Evolutionary conservation across 2,113 vertebrate species (phyloP).

Genomic region (Tiliqua scincoides): DNA sequence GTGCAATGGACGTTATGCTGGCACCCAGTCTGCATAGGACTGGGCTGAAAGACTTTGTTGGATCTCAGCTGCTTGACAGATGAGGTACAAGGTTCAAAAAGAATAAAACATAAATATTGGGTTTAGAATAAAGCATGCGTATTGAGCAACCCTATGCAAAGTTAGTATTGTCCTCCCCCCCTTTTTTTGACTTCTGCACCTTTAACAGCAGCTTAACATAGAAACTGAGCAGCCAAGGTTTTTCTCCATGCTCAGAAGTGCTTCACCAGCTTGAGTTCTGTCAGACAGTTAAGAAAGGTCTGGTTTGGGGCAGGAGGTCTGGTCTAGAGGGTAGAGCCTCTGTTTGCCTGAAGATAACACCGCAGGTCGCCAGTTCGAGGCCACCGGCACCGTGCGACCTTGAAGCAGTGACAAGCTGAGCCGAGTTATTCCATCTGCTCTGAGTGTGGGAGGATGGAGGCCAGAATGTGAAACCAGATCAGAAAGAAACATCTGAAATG

Average conservation of each 20-base stretch:
- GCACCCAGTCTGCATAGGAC: no score
- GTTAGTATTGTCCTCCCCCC: background rate
- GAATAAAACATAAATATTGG: background rate
- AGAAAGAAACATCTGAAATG: no score
- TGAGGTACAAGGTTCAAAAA: background rate
- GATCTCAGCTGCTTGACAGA: background rate
- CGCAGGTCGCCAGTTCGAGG: no score
- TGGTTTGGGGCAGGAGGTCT: no score
- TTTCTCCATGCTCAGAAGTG: background rate
- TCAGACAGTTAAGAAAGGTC: background rate
- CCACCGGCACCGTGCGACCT: no score
- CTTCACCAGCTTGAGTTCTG: background rate
- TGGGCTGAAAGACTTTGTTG: background rate
- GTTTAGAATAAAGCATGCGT: background rate
- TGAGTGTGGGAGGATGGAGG: no score
- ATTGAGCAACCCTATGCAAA: background rate
- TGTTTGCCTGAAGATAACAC: no score
- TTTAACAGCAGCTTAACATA: background rate
- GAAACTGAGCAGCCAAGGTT: background rate
- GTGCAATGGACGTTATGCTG: no score
- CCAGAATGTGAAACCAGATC: no score
- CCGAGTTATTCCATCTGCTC: no score
- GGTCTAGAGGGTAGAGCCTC: no score
- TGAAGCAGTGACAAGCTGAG: no score
- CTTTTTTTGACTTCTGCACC: background rate